A percentile compares a stretch with the other conserved stretches of the same genome.
phyloP scores from a whole-genome alignment of 2,888 invertebrate species.

The Caenorhabditis macrosperma region DNA sequence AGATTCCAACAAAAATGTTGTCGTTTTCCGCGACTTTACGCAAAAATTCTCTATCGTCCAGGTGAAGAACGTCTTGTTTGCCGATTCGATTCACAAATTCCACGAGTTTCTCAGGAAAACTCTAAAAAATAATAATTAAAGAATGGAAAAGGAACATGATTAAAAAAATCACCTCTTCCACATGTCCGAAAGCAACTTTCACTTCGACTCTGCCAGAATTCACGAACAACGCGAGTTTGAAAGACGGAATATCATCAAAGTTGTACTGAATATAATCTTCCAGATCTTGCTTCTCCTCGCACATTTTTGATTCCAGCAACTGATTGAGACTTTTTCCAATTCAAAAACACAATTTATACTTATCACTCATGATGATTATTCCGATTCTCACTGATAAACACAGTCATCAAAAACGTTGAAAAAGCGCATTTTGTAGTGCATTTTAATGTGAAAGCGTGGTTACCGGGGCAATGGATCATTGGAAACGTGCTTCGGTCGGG shows the following conservation, averaged over 20 bases:
- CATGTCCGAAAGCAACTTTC: neutral
- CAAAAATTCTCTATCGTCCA: neutral
- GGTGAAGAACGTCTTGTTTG: neutral
- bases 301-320: constrained; percentile 9
- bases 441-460: neutral
- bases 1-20: neutral
- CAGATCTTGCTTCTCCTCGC: constrained; percentile 27
- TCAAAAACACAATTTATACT: neutral
- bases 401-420: neutral
- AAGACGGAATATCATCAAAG: constrained; percentile 28
- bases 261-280: constrained; percentile 45
- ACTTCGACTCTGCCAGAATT: constrained; percentile 8
- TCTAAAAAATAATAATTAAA: neutral
- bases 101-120: constrained; percentile 1
- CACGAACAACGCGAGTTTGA: constrained; percentile 28
- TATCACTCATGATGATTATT: neutral
- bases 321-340: neutral
- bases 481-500: neutral
- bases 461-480: neutral
- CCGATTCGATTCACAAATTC: neutral
- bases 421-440: constrained; percentile 29
- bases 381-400: neutral
- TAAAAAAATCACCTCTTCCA: constrained; percentile 29
- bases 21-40: neutral
- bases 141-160: neutral